Evolutionary conservation across 2,888 invertebrate species (phyloP), one percentile per base, ranked within the genome.

Genomic region (Caenorhabditis sulstoni): DNA sequence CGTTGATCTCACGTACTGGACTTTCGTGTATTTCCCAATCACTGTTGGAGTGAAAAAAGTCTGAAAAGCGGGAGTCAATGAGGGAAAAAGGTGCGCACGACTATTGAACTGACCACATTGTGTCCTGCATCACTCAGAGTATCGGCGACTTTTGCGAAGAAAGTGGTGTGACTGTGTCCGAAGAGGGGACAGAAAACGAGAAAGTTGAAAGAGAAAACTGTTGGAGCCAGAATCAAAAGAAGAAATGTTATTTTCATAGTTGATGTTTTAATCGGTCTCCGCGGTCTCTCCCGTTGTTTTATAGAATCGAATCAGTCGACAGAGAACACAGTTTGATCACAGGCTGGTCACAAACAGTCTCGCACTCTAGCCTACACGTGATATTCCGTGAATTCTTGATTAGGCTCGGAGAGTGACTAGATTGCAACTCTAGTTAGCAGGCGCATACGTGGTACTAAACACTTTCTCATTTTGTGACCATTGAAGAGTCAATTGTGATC

Each of bases 111-210:
- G 16, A 81, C 82, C 52, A 82, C 82, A 64, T 81, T 73, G 52
- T 82, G 82, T 11, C 82, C 82, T n/a, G 82, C 80, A 35, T 82
- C 80, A 0, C 70, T 49, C 14, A 82, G 23, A 45, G 73, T 70
- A 23, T 82, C 82, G n/a, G 82, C 77, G 14, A 82, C 62, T 47
- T 58, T 77, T 1, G 66, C 74, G 23, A 82, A 57, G 41, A 78
- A 82, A 20, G 41, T 82, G 18, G 62, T 68, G 39, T 82, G 82
- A 44, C 76, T 75, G 41, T 76, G 76, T n/a, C 76, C 81, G 35
- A 82, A 68, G 5, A 82, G 22, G 9, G 81, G 81, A 11, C 61
- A 76, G 39, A 58, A 77, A 18, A 82, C 65, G 8, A 82, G 44
- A 59, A 53, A 55, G 23, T 70, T 70, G 39, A 37, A 61, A 7